phyloP scores from a whole-genome alignment of 2,888 invertebrate genomes.

The Drosophila setosimentum region DNA sequence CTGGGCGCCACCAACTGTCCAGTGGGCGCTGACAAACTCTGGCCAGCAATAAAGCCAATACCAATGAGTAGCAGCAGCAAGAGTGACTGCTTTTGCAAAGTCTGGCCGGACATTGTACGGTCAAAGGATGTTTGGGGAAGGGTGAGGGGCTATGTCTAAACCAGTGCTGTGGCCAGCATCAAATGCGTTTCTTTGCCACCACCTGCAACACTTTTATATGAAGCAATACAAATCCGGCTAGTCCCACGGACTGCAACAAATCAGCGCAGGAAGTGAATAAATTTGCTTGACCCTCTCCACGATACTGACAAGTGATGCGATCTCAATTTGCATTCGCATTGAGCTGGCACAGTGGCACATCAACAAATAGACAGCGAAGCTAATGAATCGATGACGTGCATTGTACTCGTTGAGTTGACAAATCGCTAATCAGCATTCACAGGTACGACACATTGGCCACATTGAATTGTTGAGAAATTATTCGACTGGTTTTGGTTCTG shows the following conservation, averaged over 20 bases:
- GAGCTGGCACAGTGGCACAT: constrained; percentile 24
- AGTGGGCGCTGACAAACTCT: constrained; percentile 32
- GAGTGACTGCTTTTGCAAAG: constrained; percentile 1
- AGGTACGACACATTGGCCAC: constrained; percentile 9
- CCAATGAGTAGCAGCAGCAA: constrained; percentile 41
- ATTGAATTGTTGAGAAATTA: constrained; percentile 27
- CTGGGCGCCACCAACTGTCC: constrained; percentile 50
- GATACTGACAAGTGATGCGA: constrained; percentile 29
- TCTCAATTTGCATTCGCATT: constrained; percentile 44
- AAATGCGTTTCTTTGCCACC: constrained; percentile 31
- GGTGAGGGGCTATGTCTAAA: constrained; percentile 14
- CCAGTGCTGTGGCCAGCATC: constrained; percentile 26
- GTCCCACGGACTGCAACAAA: constrained; percentile 53
- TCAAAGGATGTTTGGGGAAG: neutral
- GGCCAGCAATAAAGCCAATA: constrained; percentile 25
- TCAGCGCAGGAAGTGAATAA: constrained; percentile 59
- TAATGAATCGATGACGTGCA: constrained; percentile 31
- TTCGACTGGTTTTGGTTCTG: constrained; percentile 31
- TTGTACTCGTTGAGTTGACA: neutral
- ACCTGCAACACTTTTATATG: constrained; percentile 53
- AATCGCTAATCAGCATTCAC: neutral
- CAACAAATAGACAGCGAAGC: neutral
- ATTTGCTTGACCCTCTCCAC: constrained; percentile 29
- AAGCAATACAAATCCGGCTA: constrained; percentile 1
- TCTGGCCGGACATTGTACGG: constrained; percentile 32